These are phyloP conservation scores for Otolemur garnettii DNA, from an alignment of 2,113 vertebrate genomes.

Conservation along the genomic window DNA sequence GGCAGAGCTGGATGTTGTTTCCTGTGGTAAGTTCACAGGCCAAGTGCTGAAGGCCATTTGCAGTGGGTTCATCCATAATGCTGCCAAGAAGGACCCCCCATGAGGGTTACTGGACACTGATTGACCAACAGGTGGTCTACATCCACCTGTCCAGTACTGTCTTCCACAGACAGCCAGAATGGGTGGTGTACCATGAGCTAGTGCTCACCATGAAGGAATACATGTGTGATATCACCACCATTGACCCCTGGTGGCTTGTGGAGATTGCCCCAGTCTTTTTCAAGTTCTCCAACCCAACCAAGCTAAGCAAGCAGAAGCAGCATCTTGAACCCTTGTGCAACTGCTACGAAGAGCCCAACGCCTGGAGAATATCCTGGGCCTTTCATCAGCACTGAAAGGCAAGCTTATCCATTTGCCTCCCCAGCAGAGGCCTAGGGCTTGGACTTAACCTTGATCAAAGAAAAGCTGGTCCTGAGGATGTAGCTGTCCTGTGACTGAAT, in stretches of 20 bases:
- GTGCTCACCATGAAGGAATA: constrained; percentile 99
- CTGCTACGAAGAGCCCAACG: constrained; percentile 93
- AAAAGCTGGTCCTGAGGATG: background rate
- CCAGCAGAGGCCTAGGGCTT: background rate
- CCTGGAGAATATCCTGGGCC: constrained; percentile 97
- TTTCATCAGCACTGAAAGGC: constrained; percentile 93
- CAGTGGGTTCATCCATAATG: constrained; percentile 98
- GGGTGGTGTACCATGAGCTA: constrained; percentile 98
- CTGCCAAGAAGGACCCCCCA: constrained; percentile 98
- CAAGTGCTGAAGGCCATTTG: constrained; percentile 98
- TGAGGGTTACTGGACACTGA: constrained; percentile 97
- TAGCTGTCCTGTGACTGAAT: background rate
- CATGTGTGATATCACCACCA: constrained; percentile 99
- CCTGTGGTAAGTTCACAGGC: constrained; percentile 97
- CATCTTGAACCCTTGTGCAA: constrained; percentile 96
- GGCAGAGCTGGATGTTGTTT: constrained; percentile 98
- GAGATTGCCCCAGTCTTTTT: constrained; percentile 98
- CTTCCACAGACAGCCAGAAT: constrained; percentile 98
- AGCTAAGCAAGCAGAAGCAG: constrained; percentile 99
- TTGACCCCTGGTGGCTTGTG: constrained; percentile 98
- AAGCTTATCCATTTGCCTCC: background rate
- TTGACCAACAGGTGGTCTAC: constrained; percentile 98
- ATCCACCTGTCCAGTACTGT: constrained; percentile 98
- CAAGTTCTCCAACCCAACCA: constrained; percentile 98
- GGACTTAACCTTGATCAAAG: background rate